Percentiles rank a stretch among this genome's conserved stretches.
Evolutionary conservation across 2,888 invertebrate genomes (phyloP).

Genomic region (Stenodema calcarata): DNA sequence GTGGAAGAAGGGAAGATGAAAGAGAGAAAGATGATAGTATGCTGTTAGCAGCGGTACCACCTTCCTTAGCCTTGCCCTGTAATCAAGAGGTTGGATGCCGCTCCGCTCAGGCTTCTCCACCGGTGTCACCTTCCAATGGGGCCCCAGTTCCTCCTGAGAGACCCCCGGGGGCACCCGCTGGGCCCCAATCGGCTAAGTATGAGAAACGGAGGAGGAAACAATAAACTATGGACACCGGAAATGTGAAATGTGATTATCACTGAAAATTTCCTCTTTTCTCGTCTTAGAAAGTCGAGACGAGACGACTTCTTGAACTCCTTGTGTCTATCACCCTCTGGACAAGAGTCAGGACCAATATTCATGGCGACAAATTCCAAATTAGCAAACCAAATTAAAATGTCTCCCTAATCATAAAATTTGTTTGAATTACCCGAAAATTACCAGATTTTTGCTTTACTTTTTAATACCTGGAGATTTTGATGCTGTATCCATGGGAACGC

Average conservation of each 20-base stretch:
- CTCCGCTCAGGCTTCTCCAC: background rate
- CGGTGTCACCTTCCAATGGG: constrained; percentile 23
- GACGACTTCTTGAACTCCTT: no score
- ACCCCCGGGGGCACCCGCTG: background rate
- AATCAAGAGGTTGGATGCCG: constrained; percentile 43
- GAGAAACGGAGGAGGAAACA: background rate
- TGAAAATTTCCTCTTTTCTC: no score
- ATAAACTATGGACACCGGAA: background rate
- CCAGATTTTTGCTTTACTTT: no score
- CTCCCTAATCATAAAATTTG: no score
- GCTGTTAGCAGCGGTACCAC: constrained; percentile 48
- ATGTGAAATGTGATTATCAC: background rate
- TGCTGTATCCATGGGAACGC: no score
- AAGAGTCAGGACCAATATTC: no score
- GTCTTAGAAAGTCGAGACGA: no score
- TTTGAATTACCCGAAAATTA: no score
- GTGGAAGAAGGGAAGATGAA: constrained; percentile 44
- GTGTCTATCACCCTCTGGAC: no score
- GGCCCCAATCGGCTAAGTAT: background rate
- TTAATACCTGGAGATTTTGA: no score
- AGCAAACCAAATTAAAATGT: no score
- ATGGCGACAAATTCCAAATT: no score
- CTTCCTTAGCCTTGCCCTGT: constrained; percentile 45
- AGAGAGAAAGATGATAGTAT: constrained; percentile 46
- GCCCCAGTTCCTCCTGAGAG: background rate